A percentile compares a stretch with the other conserved stretches of the same genome.
Conservation (phyloP, 1,140 invertebrate genomes). For the Leucophenga varia region DNA sequence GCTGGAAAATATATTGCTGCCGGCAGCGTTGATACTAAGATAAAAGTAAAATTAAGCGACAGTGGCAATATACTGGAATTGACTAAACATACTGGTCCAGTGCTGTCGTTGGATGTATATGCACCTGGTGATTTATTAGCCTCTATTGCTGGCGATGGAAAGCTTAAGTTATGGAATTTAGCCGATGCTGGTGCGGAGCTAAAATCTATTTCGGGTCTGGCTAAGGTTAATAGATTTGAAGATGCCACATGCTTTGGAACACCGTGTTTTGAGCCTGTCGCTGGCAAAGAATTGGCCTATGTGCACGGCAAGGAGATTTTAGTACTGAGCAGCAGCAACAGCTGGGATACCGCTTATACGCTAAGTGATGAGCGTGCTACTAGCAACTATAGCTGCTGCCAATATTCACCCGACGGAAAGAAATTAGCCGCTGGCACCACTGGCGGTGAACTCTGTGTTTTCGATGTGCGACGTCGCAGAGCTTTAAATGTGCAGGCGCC, state of each 20-base stretch:
- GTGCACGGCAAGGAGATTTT: slow-evolving; percentile 73
- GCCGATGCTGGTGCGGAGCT: slow-evolving; percentile 66
- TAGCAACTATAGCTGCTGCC: slow-evolving; percentile 61
- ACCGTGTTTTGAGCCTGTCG: slow-evolving; percentile 63
- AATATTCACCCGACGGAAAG: slow-evolving; percentile 77
- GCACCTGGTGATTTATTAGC: slow-evolving; percentile 76
- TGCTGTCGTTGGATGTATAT: slow-evolving; percentile 84
- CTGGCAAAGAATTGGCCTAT: slow-evolving; percentile 74
- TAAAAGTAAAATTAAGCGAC: slow-evolving; percentile 70
- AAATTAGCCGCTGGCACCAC: slow-evolving; percentile 75
- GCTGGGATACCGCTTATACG: slow-evolving; percentile 72
- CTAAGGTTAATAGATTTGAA: slow-evolving; percentile 81
- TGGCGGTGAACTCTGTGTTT: slow-evolving; percentile 77
- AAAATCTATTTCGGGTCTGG: slow-evolving; percentile 69
- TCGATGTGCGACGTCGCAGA: slow-evolving; percentile 61
- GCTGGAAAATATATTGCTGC: slow-evolving; percentile 61
- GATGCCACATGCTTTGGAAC: slow-evolving; percentile 66
- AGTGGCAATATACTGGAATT: slow-evolving; percentile 64
- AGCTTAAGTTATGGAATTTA: slow-evolving; percentile 80
- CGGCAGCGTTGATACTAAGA: slow-evolving; percentile 77
- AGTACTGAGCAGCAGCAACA: slow-evolving; percentile 68
- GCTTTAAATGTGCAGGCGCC: slow-evolving; percentile 33
- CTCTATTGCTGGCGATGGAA: slow-evolving; percentile 83
- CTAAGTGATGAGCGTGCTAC: slow-evolving; percentile 59
- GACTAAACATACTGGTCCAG: slow-evolving; percentile 78